phyloP scores from a whole-genome alignment of 2,888 invertebrate genomes.

The Ephialtes manifestator region DNA sequence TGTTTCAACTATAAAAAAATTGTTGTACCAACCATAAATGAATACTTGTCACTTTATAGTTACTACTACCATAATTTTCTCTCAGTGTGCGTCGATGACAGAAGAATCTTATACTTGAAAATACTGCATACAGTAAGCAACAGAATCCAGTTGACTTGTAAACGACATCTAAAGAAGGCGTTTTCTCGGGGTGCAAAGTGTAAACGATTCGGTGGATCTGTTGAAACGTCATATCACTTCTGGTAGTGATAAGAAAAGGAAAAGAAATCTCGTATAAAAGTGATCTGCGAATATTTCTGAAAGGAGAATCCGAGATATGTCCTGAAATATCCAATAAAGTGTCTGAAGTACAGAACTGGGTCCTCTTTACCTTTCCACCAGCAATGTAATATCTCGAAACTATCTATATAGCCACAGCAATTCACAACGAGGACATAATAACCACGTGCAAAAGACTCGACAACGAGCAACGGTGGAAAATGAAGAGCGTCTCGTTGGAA shows the following conservation, averaged over 20 bases:
- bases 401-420: conserved; percentile 2
- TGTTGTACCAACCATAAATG: no score
- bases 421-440: conserved; percentile 50
- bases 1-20: no score
- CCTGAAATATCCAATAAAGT: conserved; percentile 3
- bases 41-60: no score
- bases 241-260: neutral
- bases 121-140: no score
- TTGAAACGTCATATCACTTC: neutral
- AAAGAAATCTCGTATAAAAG: neutral
- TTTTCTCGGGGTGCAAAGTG: conserved; percentile 74
- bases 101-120: no score
- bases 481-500: conserved; percentile 65
- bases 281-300: neutral
- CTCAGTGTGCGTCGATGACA: no score
- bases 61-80: no score
- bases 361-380: neutral
- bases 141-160: no score
- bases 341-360: neutral
- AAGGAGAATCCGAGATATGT: neutral
- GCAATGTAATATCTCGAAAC: neutral
- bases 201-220: conserved; percentile 74
- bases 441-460: conserved; percentile 41
- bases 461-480: conserved; percentile 62
- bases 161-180: no score